Evolutionary conservation across 2,113 vertebrate genomes (phyloP), one percentile per base, ranked within the genome.

Genomic region (Nycticorax nycticorax): DNA sequence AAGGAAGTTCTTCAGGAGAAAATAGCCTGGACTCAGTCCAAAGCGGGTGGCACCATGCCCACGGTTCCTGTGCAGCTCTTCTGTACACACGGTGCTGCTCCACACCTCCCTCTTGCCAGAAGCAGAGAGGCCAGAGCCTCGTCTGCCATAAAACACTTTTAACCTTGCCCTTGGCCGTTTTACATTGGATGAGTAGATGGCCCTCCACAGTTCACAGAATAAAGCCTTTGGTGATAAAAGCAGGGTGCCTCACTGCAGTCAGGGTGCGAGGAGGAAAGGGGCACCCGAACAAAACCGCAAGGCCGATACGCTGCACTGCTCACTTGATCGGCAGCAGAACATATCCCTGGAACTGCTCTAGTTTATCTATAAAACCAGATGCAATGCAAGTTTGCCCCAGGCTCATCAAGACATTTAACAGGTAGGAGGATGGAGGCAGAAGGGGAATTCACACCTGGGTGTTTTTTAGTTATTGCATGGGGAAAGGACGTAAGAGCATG

Each of bases 271-370:
- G 28, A 89, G 14, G 20, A 68, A 1, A 4, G 20, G 3, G 14
- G 48, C 20, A 62, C 6, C 27, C 3, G 9, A 57, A 30, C 56
- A 87, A 47, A 87, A 28, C 32, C 12, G 10, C 37, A 74, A 24
- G 4, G 0, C 6, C 0, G 3, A 35, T 32, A 17, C 0, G 0
- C 32, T 16, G 35, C 24, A 6, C 8, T 41, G 22, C n/a, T 67
- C 14, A 10, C 62, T 33, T 24, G 27, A 66, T 8, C 1, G 0
- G 73, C 41, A 57, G 57, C 33, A 72, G 50, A 67, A 53, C 1
- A 0, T 2, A 50, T 4, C 64, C 50, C 72, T 67, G 28, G 86
- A 80, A 41, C 48, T 63, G 23, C n/a, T 92, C 43, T 16, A 10
- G 26, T 24, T 75, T 39, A 10, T 30, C 35, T 2, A 2, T 24